phyloP scores from a whole-genome alignment of 2,888 invertebrate species.

The Gasteruption jaculator region DNA sequence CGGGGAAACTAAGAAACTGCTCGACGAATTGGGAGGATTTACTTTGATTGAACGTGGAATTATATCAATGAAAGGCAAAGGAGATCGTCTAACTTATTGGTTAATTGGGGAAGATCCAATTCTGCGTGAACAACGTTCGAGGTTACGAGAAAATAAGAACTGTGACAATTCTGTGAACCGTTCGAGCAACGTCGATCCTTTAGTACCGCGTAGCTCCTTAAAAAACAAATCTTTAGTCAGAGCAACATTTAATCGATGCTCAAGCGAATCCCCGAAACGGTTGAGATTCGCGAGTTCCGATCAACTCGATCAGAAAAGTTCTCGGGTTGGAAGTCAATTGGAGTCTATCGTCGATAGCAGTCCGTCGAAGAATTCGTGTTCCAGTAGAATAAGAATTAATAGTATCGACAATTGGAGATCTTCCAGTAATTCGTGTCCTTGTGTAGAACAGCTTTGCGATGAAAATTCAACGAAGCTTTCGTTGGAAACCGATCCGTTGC shows the following conservation, averaged over 20 bases:
- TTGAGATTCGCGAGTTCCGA: constrained; percentile 73
- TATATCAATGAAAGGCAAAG: constrained; percentile 79
- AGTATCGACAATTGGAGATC: constrained; percentile 39
- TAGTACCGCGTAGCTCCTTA: constrained; percentile 63
- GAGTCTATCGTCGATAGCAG: constrained; percentile 61
- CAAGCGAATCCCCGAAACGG: constrained; percentile 81
- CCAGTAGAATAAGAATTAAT: constrained; percentile 37
- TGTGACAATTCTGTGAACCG: constrained; percentile 9
- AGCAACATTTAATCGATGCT: constrained; percentile 58
- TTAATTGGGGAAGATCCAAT: constrained; percentile 69
- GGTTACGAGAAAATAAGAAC: constrained; percentile 53
- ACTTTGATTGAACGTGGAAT: constrained; percentile 71
- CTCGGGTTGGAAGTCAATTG: constrained; percentile 50
- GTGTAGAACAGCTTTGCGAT: constrained; percentile 59
- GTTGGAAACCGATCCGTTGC: no score
- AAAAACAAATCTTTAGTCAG: constrained; percentile 61
- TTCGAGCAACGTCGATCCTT: constrained; percentile 26
- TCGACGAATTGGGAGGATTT: constrained; percentile 73
- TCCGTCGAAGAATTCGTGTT: constrained; percentile 53
- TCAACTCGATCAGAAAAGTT: constrained; percentile 59
- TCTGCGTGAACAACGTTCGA: constrained; percentile 57
- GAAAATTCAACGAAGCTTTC: no score
- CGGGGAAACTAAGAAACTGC: constrained; percentile 63
- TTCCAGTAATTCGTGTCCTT: constrained; percentile 68
- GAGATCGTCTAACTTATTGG: constrained; percentile 80